Conservation (phyloP, 2,113 vertebrate genomes). For the Nettapus auritus region DNA sequence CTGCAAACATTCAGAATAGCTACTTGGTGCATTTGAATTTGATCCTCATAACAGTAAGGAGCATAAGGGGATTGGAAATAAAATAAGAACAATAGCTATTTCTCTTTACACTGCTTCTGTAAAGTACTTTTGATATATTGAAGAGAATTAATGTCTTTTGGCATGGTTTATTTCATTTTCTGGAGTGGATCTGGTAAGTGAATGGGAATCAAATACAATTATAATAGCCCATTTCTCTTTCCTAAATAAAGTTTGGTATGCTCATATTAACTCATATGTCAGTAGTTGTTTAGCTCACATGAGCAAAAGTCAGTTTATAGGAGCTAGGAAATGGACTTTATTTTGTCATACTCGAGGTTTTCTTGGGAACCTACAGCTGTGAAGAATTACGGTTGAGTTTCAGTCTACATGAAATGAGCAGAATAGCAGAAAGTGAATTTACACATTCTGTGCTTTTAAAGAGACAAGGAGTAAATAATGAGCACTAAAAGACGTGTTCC, state of each 20-base stretch:
- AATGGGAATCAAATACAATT: conserved; percentile 57
- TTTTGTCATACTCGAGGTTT: conserved; percentile 16
- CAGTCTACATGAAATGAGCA: background rate
- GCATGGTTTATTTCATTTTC: conserved; percentile 66
- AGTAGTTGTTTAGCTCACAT: conserved; percentile 43
- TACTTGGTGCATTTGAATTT: conserved; percentile 58
- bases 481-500: background rate
- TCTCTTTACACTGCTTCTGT: conserved; percentile 51
- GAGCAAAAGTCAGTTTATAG: conserved; percentile 32
- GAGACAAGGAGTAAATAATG: background rate
- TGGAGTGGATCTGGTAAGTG: conserved; percentile 54
- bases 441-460: background rate
- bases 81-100: conserved; percentile 66
- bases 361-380: background rate
- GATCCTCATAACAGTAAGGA: conserved; percentile 49
- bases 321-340: conserved; percentile 13
- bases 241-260: conserved; percentile 63
- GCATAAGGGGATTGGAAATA: conserved; percentile 37
- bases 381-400: background rate
- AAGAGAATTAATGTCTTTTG: conserved; percentile 63
- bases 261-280: conserved; percentile 36
- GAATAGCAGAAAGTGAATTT: background rate
- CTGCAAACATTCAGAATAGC: conserved; percentile 53
- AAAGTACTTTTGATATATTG: conserved; percentile 45
- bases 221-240: conserved; percentile 52